Conservation (phyloP, 2,797 vertebrate species). For the Saxicola maurus region DNA sequence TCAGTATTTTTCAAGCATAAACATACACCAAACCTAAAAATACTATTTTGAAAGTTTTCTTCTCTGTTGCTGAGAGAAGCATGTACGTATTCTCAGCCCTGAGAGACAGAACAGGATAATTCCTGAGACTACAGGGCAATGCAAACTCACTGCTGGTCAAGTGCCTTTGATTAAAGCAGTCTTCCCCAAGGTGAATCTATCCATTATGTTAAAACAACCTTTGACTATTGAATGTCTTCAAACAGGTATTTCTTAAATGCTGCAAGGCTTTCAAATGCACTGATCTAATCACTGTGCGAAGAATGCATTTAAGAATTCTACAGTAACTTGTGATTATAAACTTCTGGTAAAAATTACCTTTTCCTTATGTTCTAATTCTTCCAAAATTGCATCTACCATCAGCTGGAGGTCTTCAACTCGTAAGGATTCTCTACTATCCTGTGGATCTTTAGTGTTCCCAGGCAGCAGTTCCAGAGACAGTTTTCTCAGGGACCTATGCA, state of each 20-base stretch:
- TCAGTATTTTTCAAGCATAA: background rate
- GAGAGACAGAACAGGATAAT: background rate
- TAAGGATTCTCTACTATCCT: constrained; percentile 43
- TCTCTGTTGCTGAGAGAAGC: background rate
- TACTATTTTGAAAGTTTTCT: background rate
- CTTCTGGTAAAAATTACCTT: constrained; percentile 58
- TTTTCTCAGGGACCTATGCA: constrained; percentile 74
- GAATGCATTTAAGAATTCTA: background rate
- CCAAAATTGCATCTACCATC: constrained; percentile 80
- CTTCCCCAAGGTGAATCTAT: background rate
- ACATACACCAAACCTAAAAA: background rate
- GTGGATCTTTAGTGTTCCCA: constrained; percentile 58
- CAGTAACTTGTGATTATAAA: background rate
- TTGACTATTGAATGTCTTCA: background rate
- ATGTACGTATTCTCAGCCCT: background rate
- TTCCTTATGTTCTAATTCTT: constrained; percentile 75
- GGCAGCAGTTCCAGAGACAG: constrained; percentile 74
- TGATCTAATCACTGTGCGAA: background rate
- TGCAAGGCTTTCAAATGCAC: background rate
- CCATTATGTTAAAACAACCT: background rate
- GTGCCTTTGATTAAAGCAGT: background rate
- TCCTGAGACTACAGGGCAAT: background rate
- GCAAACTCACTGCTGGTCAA: background rate
- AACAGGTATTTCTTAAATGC: background rate
- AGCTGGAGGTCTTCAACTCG: constrained; percentile 83